Evolutionary conservation across 2,113 vertebrate genomes (phyloP).

Genomic region (Actenoides lindsayi): DNA sequence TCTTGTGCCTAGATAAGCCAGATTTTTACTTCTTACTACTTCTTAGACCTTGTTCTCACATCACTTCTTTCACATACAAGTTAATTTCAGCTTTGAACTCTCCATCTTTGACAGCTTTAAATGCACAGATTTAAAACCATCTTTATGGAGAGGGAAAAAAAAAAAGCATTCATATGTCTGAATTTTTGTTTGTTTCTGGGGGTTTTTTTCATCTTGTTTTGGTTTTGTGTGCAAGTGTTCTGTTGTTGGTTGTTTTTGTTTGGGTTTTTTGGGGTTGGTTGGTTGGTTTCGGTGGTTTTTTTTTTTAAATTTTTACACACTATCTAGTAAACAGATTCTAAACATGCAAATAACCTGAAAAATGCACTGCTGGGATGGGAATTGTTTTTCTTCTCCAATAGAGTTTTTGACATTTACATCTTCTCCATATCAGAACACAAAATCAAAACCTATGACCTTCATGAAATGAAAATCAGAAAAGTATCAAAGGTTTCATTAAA

Average conservation of each 20-base stretch:
- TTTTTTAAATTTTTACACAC: neutral
- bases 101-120: too few relatives aligned
- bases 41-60: neutral
- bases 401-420: neutral
- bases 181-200: neutral
- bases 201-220: too few relatives aligned
- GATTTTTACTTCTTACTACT: neutral
- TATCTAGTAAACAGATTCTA: neutral
- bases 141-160: neutral
- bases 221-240: too few relatives aligned
- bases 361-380: neutral
- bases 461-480: neutral
- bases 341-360: neutral
- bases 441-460: neutral
- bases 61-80: neutral
- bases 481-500: neutral
- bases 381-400: neutral
- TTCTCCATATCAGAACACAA: neutral
- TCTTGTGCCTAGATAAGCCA: neutral
- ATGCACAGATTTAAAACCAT: neutral
- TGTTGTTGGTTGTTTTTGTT: too few relatives aligned
- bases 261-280: too few relatives aligned
- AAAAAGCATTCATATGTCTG: neutral
- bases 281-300: too few relatives aligned
- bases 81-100: neutral